These are phyloP conservation scores for Caenorhabditis sp. DNA, from an alignment of 2,888 invertebrate species.

Conservation along the genomic window DNA sequence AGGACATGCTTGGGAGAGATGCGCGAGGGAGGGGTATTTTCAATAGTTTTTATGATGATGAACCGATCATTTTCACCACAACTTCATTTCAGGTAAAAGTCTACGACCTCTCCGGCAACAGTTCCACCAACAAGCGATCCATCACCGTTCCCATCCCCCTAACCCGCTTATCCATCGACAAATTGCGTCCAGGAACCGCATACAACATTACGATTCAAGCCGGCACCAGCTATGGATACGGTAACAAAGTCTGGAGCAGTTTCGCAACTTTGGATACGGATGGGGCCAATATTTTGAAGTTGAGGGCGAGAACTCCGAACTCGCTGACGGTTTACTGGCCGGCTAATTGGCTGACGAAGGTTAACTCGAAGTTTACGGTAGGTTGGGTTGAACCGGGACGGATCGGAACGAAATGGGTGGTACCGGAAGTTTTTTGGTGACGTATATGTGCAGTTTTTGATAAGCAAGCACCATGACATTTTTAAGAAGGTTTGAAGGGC, in stretches of 20 bases:
- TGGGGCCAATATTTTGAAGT: conserved; percentile 63
- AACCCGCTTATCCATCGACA: conserved; percentile 63
- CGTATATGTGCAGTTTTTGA: too few relatives aligned
- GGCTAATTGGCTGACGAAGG: conserved; percentile 68
- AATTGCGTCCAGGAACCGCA: conserved; percentile 66
- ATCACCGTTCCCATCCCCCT: conserved; percentile 69
- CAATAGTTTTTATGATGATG: too few relatives aligned
- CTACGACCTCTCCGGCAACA: conserved; percentile 63
- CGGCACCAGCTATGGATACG: conserved; percentile 76
- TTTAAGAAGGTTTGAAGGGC: too few relatives aligned
- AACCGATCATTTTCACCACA: too few relatives aligned
- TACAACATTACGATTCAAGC: conserved; percentile 76
- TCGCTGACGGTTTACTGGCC: conserved; percentile 74
- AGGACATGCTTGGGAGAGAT: too few relatives aligned
- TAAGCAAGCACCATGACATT: too few relatives aligned
- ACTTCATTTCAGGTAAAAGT: conserved; percentile 66
- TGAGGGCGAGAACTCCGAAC: conserved; percentile 70
- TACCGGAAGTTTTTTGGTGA: too few relatives aligned
- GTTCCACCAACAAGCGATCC: conserved; percentile 61
- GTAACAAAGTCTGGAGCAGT: conserved; percentile 71
- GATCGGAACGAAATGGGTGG: too few relatives aligned
- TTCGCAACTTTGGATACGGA: conserved; percentile 68
- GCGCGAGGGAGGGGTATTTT: too few relatives aligned
- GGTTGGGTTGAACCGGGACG: too few relatives aligned
- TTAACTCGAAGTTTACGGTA: conserved; percentile 70